A percentile compares a stretch with the other conserved stretches of the same genome.
These are phyloP conservation scores for Leucania comma DNA, from an alignment of 2,888 invertebrate species.

Conservation along the genomic window DNA sequence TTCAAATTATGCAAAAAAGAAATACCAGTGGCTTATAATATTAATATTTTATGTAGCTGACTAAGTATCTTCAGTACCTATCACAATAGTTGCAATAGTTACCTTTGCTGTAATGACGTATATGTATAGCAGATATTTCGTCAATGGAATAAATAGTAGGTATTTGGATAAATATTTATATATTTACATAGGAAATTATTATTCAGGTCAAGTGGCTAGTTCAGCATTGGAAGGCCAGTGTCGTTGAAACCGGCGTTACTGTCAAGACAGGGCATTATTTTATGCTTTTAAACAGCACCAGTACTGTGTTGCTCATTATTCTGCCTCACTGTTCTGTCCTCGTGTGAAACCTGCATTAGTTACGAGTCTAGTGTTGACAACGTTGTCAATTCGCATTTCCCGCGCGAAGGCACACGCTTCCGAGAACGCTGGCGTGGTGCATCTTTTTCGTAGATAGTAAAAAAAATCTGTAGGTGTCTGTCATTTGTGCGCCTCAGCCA, in stretches of 20 bases:
- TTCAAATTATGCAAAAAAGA: no score
- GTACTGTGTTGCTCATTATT: no score
- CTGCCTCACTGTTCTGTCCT: no score
- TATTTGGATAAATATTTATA: neutral
- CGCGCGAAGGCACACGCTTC: conserved; percentile 4
- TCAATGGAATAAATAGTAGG: neutral
- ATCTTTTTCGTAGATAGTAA: conserved; percentile 12
- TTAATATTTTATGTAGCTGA: neutral
- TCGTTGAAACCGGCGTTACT: no score
- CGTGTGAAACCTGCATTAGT: neutral
- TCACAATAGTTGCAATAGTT: conserved; percentile 1
- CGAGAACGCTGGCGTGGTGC: conserved; percentile 12
- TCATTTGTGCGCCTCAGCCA: conserved; percentile 32
- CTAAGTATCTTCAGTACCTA: neutral
- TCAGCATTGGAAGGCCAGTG: neutral
- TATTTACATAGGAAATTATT: neutral
- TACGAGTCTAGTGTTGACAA: neutral
- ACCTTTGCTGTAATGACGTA: conserved; percentile 1
- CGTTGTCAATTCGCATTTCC: conserved; percentile 8
- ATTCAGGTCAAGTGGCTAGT: neutral
- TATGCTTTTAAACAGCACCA: neutral
- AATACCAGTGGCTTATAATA: no score
- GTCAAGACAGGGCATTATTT: no score
- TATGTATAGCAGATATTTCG: neutral
- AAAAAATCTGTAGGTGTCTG: conserved; percentile 26